Percentiles rank a stretch among this genome's conserved stretches.
Conservation (phyloP, 2,113 vertebrate species). For the Atlantisia rogersi region DNA sequence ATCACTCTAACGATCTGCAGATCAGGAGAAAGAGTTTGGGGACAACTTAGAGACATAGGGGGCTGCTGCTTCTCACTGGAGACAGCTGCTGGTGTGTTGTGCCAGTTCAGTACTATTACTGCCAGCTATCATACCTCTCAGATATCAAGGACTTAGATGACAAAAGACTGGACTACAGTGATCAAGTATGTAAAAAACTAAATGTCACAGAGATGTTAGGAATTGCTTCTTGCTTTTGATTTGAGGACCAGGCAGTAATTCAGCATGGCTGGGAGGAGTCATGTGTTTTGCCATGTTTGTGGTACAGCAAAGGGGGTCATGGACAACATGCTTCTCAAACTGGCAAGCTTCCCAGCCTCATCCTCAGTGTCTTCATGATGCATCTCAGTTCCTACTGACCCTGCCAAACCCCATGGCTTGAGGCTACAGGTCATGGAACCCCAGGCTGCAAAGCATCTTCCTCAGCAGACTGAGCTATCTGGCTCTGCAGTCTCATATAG, state of each 20-base stretch:
- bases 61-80: not conserved
- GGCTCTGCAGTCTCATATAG: not conserved
- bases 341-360: not conserved
- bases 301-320: not conserved
- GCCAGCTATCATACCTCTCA: not conserved
- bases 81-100: not conserved
- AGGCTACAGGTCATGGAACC: not conserved
- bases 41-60: not conserved
- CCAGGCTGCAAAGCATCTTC: not conserved
- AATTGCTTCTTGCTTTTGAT: not conserved
- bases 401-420: not conserved
- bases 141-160: not conserved
- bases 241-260: not conserved
- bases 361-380: not conserved
- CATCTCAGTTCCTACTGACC: not conserved
- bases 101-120: accelerated
- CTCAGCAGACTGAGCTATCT: not conserved
- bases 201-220: not conserved
- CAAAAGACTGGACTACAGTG: not conserved
- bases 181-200: not conserved
- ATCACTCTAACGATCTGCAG: not conserved
- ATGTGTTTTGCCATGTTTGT: not conserved
- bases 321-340: not conserved
- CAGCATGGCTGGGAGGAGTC: not conserved
- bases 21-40: not conserved